Base-by-base conservation (phyloP, 1,140 invertebrate species). In the Drosophila malerkotliana region DNA sequence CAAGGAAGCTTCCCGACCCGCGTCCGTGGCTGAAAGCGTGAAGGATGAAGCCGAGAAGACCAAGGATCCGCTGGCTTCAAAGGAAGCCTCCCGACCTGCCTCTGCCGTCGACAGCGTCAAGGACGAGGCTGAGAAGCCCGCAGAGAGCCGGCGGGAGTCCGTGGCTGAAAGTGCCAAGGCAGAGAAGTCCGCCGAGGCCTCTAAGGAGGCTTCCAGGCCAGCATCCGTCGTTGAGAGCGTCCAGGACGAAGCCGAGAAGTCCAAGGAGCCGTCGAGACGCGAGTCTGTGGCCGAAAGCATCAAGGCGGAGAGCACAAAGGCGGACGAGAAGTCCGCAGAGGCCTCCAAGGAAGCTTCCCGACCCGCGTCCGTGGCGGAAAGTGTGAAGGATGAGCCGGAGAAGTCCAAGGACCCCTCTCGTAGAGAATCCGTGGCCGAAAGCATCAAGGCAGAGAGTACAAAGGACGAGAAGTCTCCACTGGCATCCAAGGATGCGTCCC, bases 381-480 rank as follows among this genome's bases (percentile, higher is more conserved):
- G 63, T 10, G 48, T 72, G 6, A 75, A 76, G 4, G 72, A 59
- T 7, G 53, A 74, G 8, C 15, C 60, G 1, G 66, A 60, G 1
- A 69, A 69, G 8, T 69, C 62, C 0, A 83, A 61, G 53, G 58
- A 67, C 14, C 28, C 47, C 10, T 77, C 68, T 7, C 48, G 77
- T 3, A 64, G 62, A 2, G 66, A 64, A 18, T 84, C 81, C 10
- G 57, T 77, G 26, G 63, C 57, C 0, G 68, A 69, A 4, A 63
- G 53, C 30, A 8, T 24, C 1, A 62, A 62, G 2, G 4, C 57
- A 15, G 62, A 71, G 10, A 37, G 34, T 37, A n/a, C 34, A 37
- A 37, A 37, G 12, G 34, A 37, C 34, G 62, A 58, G 3, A 57
- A 52, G 21, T 71, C 53, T 8, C 14, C 63, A 12, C 1, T 18